Conservation (phyloP, 2,888 invertebrate species). For the Diachrysia chrysitis region DNA sequence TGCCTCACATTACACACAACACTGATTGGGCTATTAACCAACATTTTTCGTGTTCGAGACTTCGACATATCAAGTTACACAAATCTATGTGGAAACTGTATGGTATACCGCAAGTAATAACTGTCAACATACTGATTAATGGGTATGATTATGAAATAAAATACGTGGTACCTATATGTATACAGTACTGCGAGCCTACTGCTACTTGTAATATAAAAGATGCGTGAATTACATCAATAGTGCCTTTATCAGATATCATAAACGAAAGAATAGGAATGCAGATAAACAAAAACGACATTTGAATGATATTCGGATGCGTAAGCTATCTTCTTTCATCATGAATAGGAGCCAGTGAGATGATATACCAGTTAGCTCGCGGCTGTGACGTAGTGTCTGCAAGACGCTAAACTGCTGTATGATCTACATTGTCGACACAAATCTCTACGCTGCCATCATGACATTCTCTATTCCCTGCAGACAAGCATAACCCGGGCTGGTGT, state of each 20-base stretch:
- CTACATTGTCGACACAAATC: background rate
- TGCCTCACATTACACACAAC: background rate
- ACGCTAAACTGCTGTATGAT: background rate
- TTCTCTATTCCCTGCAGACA: background rate
- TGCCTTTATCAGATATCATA: background rate
- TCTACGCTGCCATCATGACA: background rate
- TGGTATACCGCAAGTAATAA: background rate
- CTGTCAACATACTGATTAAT: slow-evolving; percentile 4
- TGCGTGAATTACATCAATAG: too few species aligned
- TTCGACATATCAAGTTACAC: slow-evolving; percentile 7
- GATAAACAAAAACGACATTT: background rate
- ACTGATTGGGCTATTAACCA: slow-evolving; percentile 12
- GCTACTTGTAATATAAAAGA: too few species aligned
- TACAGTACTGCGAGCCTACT: background rate
- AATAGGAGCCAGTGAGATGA: background rate
- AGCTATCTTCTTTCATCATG: background rate
- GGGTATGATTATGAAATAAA: slow-evolving; percentile 1
- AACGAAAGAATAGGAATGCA: too few species aligned
- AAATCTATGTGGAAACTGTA: slow-evolving; percentile 2
- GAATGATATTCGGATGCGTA: background rate
- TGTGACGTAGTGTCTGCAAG: background rate
- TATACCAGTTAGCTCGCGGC: background rate
- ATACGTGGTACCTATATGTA: background rate
- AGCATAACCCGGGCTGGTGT: background rate
- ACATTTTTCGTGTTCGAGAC: slow-evolving; percentile 3